These are phyloP conservation scores for Apostichopus japonicus DNA, from an alignment of 35 echinoderm and acorn worm genomes.

Conservation along the genomic window DNA sequence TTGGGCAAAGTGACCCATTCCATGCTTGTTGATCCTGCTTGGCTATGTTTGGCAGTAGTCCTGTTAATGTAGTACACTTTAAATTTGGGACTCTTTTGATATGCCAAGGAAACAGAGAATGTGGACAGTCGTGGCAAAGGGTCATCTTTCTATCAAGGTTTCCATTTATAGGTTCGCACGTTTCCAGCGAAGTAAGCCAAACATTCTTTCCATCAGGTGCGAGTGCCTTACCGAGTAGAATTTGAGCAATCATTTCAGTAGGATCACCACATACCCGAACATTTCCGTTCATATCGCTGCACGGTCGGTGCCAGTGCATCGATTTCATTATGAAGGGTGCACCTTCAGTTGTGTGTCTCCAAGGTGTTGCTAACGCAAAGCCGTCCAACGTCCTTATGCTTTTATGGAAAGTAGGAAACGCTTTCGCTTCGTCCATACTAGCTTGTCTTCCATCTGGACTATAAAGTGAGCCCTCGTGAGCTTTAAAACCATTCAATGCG, in stretches of 20 bases:
- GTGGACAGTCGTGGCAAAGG: constrained; percentile 33
- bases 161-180: not conserved
- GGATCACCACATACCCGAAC: constrained; percentile 18
- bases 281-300: constrained; percentile 23
- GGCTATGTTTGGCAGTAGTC: not conserved
- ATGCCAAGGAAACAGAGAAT: not conserved
- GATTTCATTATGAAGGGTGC: not conserved
- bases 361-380: not conserved
- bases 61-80: not conserved
- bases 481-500: not conserved
- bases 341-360: not conserved
- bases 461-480: not conserved
- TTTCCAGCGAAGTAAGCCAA: not conserved
- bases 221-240: not conserved
- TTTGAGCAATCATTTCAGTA: constrained; percentile 40
- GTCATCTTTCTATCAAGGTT: not conserved
- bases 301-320: constrained; percentile 13
- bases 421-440: not conserved
- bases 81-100: not conserved
- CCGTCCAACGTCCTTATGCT: not conserved
- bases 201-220: constrained; percentile 27
- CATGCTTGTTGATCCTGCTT: not conserved
- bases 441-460: not conserved
- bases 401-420: not conserved
- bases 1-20: constrained; percentile 33